These are phyloP conservation scores for Drosophila fungiperda DNA, from an alignment of 2,888 invertebrate genomes.

Conservation along the genomic window DNA sequence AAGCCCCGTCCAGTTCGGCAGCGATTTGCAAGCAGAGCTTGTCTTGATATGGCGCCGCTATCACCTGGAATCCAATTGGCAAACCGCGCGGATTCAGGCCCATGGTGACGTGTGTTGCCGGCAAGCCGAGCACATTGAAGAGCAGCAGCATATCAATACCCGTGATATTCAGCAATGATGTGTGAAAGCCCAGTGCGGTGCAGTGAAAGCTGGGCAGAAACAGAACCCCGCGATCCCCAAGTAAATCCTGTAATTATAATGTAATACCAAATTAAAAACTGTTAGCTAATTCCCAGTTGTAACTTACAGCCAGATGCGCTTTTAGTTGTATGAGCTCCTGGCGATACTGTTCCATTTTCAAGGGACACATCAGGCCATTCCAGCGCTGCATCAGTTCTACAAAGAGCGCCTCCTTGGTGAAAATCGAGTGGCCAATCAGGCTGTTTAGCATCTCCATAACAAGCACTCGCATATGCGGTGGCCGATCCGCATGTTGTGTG, in stretches of 20 bases:
- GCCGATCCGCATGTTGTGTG: constrained; percentile 60
- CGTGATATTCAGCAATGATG: constrained; percentile 86
- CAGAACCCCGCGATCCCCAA: constrained; percentile 90
- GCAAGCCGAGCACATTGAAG: constrained; percentile 88
- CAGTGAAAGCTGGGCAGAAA: constrained; percentile 90
- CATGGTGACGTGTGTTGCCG: constrained; percentile 91
- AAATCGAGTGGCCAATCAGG: constrained; percentile 75
- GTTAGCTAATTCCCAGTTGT: neutral
- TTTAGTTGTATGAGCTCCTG: constrained; percentile 62
- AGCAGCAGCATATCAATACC: constrained; percentile 73
- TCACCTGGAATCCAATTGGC: constrained; percentile 92
- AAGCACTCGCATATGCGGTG: constrained; percentile 56
- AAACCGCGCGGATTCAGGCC: constrained; percentile 87
- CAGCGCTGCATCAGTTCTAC: constrained; percentile 71
- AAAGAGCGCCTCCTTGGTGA: constrained; percentile 79
- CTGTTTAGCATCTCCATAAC: constrained; percentile 69
- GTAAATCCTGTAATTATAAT: constrained; percentile 76
- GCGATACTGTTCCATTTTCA: constrained; percentile 59
- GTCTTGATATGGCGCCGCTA: constrained; percentile 92
- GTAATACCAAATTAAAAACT: neutral
- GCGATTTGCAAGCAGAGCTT: constrained; percentile 93
- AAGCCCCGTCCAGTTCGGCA: constrained; percentile 90
- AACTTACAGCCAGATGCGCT: constrained; percentile 65
- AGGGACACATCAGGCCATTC: constrained; percentile 62
- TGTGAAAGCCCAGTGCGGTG: constrained; percentile 89